Percentiles rank a stretch among this genome's conserved stretches.
Conservation (phyloP, 2,113 vertebrate genomes). For the Aleadryas rufinucha region DNA sequence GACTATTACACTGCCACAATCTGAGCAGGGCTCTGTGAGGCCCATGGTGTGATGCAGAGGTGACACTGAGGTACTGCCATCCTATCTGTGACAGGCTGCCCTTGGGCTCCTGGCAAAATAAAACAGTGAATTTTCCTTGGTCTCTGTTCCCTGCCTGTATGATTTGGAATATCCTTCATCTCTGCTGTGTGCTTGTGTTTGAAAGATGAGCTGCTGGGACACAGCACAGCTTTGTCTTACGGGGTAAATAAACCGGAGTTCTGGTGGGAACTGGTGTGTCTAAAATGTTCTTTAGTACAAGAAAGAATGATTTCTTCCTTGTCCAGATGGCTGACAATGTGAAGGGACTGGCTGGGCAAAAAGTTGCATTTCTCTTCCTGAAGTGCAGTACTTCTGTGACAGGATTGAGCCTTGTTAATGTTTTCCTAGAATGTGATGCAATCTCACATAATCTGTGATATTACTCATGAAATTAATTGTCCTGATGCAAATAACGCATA, state of each 20-base stretch:
- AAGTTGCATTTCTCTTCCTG: background rate
- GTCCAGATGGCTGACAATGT: background rate
- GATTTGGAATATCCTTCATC: background rate
- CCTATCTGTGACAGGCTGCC: background rate
- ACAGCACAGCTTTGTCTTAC: background rate
- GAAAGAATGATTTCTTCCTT: background rate
- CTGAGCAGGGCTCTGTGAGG: background rate
- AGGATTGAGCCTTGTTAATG: background rate
- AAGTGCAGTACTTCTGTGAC: background rate
- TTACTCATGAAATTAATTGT: background rate
- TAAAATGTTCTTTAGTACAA: background rate
- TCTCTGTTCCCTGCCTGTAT: background rate
- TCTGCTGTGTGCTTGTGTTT: background rate
- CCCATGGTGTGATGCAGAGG: background rate
- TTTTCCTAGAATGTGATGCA: background rate
- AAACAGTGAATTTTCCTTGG: background rate
- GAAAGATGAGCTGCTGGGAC: background rate
- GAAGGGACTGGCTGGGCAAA: background rate
- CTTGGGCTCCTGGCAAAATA: background rate
- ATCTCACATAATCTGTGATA: background rate
- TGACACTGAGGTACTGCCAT: background rate
- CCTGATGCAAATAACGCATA: background rate
- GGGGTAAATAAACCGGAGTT: background rate
- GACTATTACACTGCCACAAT: background rate
- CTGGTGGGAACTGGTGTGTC: background rate